Percentiles rank a stretch among this genome's conserved stretches.
Evolutionary conservation across 1,140 invertebrate genomes (phyloP).

Genomic region (Steinernema khuongi): DNA sequence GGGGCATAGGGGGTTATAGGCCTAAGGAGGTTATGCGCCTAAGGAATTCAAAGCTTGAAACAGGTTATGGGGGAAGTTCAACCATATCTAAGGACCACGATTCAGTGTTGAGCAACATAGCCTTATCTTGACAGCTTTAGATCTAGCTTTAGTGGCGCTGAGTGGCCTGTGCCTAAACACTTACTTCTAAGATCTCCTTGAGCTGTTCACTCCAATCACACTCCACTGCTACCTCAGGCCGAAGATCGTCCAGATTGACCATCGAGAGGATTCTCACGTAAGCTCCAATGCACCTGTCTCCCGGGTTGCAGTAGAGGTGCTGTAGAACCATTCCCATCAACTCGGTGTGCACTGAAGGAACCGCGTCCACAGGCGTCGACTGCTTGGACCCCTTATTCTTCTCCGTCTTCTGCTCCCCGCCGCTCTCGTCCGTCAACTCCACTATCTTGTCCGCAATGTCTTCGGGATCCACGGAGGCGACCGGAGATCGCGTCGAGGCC

Average conservation of each 20-base stretch:
- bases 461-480: not conserved
- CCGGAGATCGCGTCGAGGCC: not conserved
- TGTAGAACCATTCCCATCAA: not conserved
- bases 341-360: not conserved
- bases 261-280: not conserved
- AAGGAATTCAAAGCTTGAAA: too few species aligned
- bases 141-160: too few species aligned
- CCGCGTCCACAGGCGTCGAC: not conserved
- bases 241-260: not conserved
- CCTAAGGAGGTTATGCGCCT: too few species aligned
- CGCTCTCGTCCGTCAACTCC: not conserved
- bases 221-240: not conserved
- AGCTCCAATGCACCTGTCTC: not conserved
- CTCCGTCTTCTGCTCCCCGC: not conserved
- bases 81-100: too few species aligned
- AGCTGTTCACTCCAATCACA: not conserved
- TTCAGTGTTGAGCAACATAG: too few species aligned
- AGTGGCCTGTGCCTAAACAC: too few species aligned
- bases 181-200: not conserved
- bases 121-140: too few species aligned
- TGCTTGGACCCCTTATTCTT: not conserved
- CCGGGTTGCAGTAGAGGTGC: not conserved
- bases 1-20: too few species aligned
- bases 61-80: too few species aligned
- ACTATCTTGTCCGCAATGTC: not conserved